phyloP scores from a whole-genome alignment of 2,797 vertebrate species.

The Ptychadena robeensis region DNA sequence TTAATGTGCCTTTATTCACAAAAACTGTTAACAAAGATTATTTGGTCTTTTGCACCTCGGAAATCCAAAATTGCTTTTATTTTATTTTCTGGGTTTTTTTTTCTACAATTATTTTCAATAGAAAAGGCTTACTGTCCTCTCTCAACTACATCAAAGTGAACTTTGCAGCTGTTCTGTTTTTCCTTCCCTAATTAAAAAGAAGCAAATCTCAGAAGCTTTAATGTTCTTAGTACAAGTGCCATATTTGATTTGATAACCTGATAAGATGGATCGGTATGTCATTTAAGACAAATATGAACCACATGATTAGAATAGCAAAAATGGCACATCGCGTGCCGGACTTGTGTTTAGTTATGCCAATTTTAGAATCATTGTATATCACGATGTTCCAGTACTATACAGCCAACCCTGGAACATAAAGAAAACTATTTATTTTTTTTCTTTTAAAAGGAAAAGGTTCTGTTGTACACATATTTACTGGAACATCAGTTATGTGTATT shows the following conservation, averaged over 20 bases:
- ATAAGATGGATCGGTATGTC: conserved; percentile 39
- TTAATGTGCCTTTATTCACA: conserved; percentile 40
- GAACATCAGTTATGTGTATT: not conserved
- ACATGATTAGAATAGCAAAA: not conserved
- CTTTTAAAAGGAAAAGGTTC: not conserved
- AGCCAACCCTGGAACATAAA: not conserved
- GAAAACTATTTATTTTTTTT: not conserved
- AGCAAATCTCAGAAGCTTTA: conserved; percentile 78
- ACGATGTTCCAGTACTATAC: not conserved
- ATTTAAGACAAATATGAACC: conserved; percentile 38
- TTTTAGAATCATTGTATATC: conserved; percentile 14
- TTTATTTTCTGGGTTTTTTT: conserved; percentile 42
- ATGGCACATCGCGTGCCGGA: not conserved
- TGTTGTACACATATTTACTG: not conserved
- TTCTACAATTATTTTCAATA: conserved; percentile 51
- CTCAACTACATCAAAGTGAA: conserved; percentile 69
- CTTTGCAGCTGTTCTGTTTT: conserved; percentile 82
- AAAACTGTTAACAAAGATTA: conserved; percentile 8
- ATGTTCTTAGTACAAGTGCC: conserved; percentile 82
- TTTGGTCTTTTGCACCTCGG: conserved; percentile 54
- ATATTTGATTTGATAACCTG: conserved; percentile 74
- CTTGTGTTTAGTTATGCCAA: conserved; percentile 24
- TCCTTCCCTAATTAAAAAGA: conserved; percentile 33
- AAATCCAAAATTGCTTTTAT: no score
- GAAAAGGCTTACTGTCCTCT: conserved; percentile 75